These are phyloP conservation scores for Eumacrocentrus americanus DNA, from an alignment of 2,888 invertebrate species.

Conservation along the genomic window DNA sequence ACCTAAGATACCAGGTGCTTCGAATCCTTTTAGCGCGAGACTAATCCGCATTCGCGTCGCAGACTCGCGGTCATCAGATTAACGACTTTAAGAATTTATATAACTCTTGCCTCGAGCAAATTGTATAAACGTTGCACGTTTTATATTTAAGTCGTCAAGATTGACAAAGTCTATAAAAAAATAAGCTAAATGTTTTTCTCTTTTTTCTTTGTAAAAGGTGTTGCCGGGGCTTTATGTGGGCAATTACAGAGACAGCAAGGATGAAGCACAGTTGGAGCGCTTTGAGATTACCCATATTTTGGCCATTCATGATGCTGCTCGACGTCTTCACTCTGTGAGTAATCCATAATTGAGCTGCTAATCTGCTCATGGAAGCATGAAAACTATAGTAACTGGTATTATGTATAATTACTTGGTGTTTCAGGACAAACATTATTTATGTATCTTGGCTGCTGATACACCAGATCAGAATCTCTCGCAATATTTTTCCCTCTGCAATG, in stretches of 20 bases:
- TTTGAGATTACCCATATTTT: slow-evolving; percentile 94
- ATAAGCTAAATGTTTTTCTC: background rate
- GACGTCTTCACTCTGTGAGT: slow-evolving; percentile 83
- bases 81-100: slow-evolving; percentile 7
- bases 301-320: slow-evolving; percentile 93
- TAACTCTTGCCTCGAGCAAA: background rate
- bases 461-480: slow-evolving; percentile 93
- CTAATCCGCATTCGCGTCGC: slow-evolving; percentile 8
- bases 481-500: slow-evolving; percentile 92
- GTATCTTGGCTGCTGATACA: slow-evolving; percentile 94
- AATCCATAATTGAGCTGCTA: no score
- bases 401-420: slow-evolving; percentile 36
- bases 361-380: no score
- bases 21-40: background rate
- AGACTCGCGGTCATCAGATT: background rate
- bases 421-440: slow-evolving; percentile 94
- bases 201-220: slow-evolving; percentile 68
- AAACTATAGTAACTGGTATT: no score
- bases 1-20: background rate
- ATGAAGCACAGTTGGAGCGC: slow-evolving; percentile 84
- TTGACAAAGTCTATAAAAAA: no score
- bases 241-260: slow-evolving; percentile 95
- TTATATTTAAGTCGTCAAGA: background rate
- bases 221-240: slow-evolving; percentile 94
- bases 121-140: background rate